Base-by-base conservation (phyloP, 2,113 vertebrate species). In the Himantopus leucocephalus region DNA sequence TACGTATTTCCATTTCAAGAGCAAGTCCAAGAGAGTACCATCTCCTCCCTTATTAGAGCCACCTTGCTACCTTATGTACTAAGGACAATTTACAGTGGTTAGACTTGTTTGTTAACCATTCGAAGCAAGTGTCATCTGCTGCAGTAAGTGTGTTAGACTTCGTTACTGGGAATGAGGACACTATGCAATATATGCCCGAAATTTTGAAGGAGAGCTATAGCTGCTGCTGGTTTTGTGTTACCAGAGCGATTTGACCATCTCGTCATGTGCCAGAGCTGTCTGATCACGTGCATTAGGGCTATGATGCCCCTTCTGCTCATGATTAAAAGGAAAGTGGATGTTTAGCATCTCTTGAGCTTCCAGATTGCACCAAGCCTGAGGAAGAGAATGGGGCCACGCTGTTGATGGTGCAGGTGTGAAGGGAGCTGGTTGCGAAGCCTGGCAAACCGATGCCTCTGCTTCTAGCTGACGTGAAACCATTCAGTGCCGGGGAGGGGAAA, bases 111-210 rank as follows among this genome's bases (percentile, higher is more conserved):
- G 26, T 64, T 76, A 66, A 64, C 64, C 12, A 3, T 1, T 64
- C 24, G 19, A 10, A 62, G 52, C 9, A 41, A 19, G 5, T 26
- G 30, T 63, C 62, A 39, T 71, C 60, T 81, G 12, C 63, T 2
- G 4, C 17, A 30, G 45, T n/a, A 48, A 19, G 43, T 16, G 26
- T 32, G 18, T 39, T 45, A 9, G 14, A 5, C 4, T 32, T 80
- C 16, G 4, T 39, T 39, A 5, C 24, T 3, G 5, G 12, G 23
- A 76, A 35, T 1, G 14, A 37, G 17, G 8, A 30, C 5, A 7
- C 75, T 48, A 7, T 19, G 21, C 47, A 12, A 5, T 0, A 3
- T 4, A 15, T 19, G 5, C 23, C 47, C 0, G 1, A 43, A 50
- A 73, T 58, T 76, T 29, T 13, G 16, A 16, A 72, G 64, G 45